Base-by-base conservation (phyloP, 2,888 invertebrate species). In the Chalcis sispes region DNA sequence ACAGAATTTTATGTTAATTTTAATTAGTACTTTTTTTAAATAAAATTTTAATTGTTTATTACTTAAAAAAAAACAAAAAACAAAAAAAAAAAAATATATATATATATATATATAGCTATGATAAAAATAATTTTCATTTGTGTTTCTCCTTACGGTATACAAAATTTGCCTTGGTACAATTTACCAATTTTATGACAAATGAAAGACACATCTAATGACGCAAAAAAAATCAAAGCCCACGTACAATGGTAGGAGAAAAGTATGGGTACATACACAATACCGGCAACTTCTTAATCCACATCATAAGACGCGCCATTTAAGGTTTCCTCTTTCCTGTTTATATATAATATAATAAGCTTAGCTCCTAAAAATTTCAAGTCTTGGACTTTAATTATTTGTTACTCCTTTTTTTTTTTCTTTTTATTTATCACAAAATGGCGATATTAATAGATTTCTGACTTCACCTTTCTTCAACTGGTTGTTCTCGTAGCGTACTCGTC, bases 371-470 rank as follows among this genome's bases (percentile, higher is more conserved):
- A 64, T 40, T 65, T 72, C 23, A 67, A 76, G 67, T 69, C 64
- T 67, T 72, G 25, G 29, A 72, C 25, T 67, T 42, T 42, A 50
- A 58, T 65, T 72, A 56, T 50, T 42, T 71, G 10, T 36, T 46
- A 42, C 18, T 73, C 25, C 20, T 20, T 59, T 71, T 74, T 36
- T 42, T 46, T 48, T 70, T 32, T 66, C 58, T 62, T 70, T 67
- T 72, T 64, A 77, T 74, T 76, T 79, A 79, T 78, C 78, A 79
- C 77, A 79, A 54, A 46, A 29, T 69, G 40, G 61, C 56, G 42
- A 36, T 13, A 5, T 61, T 59, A 15, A 15, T 23, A 18, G 20
- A 42, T 18, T 52, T 23, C 32, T 29, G 29, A 46, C 23, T 77
- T 77, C 79, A 78, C 75, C 77, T 77, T 58, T 81, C 73, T 50